Evolutionary conservation across 2,888 invertebrate species (phyloP).

Genomic region (Hydrotaea cyrtoneurina): DNA sequence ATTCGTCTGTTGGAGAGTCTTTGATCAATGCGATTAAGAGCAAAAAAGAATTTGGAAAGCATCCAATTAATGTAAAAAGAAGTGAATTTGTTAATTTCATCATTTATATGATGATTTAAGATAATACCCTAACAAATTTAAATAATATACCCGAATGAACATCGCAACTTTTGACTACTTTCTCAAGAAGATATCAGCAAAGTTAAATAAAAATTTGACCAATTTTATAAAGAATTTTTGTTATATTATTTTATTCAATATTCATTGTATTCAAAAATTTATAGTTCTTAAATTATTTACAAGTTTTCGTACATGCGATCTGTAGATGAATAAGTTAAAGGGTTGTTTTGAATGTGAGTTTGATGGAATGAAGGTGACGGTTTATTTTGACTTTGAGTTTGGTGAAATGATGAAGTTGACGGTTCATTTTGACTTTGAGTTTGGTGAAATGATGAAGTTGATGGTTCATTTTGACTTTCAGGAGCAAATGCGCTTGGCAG

Average conservation of each 20-base stretch:
- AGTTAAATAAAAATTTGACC: too few species aligned
- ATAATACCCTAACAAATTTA: too few species aligned
- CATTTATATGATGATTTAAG: constrained; percentile 44
- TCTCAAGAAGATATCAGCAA: too few species aligned
- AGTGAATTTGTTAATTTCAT: too few species aligned
- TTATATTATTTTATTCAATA: not conserved
- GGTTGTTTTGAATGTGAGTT: not conserved
- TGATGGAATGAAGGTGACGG: not conserved
- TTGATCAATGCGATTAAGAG: too few species aligned
- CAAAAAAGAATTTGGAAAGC: too few species aligned
- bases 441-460: constrained; percentile 46
- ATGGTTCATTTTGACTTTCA: constrained; percentile 43
- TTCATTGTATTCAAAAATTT: not conserved
- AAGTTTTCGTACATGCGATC: not conserved
- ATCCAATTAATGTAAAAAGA: too few species aligned
- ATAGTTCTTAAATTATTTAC: not conserved
- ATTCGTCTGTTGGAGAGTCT: too few species aligned
- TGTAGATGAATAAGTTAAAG: not conserved
- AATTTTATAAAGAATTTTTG: not conserved
- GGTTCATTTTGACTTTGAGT: constrained; percentile 37
- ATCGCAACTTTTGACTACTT: constrained; percentile 14
- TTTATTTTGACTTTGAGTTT: not conserved
- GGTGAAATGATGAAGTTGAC: constrained; percentile 33
- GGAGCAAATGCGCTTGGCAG: constrained; percentile 44
- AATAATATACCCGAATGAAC: constrained; percentile 27